These are phyloP conservation scores for Hozukius guyotensis DNA, from an alignment of 2,797 vertebrate species.

Conservation along the genomic window DNA sequence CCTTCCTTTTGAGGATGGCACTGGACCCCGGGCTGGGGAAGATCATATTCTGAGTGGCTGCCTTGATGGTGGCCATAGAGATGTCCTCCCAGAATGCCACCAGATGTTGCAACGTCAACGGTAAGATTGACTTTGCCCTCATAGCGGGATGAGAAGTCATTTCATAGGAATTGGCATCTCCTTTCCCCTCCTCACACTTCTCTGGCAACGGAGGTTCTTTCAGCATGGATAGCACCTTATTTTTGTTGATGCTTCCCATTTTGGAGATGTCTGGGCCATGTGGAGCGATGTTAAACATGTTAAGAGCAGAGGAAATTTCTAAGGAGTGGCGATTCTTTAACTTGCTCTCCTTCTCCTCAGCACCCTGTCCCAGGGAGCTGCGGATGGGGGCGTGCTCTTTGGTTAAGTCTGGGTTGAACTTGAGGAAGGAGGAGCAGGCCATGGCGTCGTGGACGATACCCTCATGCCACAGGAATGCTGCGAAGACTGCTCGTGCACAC, in stretches of 20 bases:
- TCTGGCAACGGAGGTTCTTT: slow-evolving; percentile 97
- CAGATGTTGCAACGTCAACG: slow-evolving; percentile 95
- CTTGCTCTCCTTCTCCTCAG: slow-evolving; percentile 96
- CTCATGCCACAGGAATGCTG: slow-evolving; percentile 98
- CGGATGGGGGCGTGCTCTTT: slow-evolving; percentile 98
- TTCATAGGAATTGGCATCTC: slow-evolving; percentile 88
- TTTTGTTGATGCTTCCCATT: slow-evolving; percentile 99
- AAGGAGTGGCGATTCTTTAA: slow-evolving; percentile 97
- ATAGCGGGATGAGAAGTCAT: slow-evolving; percentile 86
- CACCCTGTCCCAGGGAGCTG: slow-evolving; percentile 89
- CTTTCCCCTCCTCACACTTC: slow-evolving; percentile 95
- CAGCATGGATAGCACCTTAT: slow-evolving; percentile 98
- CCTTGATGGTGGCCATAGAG: slow-evolving; percentile 98
- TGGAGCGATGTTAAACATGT: slow-evolving; percentile 98
- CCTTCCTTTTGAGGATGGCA: slow-evolving; percentile 97
- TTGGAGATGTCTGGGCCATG: slow-evolving; percentile 99
- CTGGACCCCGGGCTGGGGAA: slow-evolving; percentile 99
- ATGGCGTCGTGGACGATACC: slow-evolving; percentile 99
- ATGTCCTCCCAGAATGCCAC: slow-evolving; percentile 99
- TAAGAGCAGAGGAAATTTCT: slow-evolving; percentile 98
- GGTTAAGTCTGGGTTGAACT: slow-evolving; percentile 97
- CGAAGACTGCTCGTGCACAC: slow-evolving; percentile 95
- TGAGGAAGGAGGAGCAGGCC: slow-evolving; percentile 99
- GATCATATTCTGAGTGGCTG: slow-evolving; percentile 99
- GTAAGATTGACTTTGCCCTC: slow-evolving; percentile 93